Percentiles rank a stretch among this genome's conserved stretches.
Evolutionary conservation across 2,888 invertebrate species (phyloP).

Genomic region (Euzophera pinguis): DNA sequence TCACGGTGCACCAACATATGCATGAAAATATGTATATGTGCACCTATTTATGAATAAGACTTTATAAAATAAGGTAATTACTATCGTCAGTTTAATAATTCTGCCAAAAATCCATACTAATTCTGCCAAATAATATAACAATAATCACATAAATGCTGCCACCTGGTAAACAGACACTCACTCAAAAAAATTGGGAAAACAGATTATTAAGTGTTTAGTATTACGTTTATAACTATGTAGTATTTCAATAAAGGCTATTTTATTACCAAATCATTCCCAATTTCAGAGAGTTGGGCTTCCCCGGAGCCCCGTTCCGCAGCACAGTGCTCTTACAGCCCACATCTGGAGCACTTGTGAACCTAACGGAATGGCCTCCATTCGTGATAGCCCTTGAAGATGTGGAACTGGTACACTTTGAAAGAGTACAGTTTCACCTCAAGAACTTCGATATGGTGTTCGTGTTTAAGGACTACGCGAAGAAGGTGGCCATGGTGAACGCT

Average conservation of each 20-base stretch:
- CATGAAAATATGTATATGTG: too few relatives aligned
- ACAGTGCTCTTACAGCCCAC: constrained; percentile 98
- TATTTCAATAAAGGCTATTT: background rate
- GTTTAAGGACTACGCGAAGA: constrained; percentile 97
- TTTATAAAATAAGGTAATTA: too few relatives aligned
- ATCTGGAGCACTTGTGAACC: constrained; percentile 97
- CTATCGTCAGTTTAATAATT: too few relatives aligned
- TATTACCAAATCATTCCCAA: background rate
- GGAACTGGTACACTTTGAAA: constrained; percentile 98
- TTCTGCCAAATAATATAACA: too few relatives aligned
- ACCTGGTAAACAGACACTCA: too few relatives aligned
- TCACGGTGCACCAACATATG: too few relatives aligned
- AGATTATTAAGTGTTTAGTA: too few relatives aligned
- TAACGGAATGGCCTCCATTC: constrained; percentile 99
- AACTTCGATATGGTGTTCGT: constrained; percentile 99
- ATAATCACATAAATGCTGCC: too few relatives aligned
- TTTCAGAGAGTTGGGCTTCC: constrained; percentile 94
- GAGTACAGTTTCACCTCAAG: constrained; percentile 98
- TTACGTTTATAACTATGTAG: too few relatives aligned
- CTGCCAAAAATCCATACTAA: too few relatives aligned
- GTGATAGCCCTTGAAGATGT: constrained; percentile 98
- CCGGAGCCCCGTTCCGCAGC: constrained; percentile 97
- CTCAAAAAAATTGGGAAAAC: too few relatives aligned
- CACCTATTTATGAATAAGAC: too few relatives aligned
- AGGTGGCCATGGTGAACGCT: constrained; percentile 98